Conservation (phyloP, 2,113 vertebrate species). For the Oncorhynchus kisutch region DNA sequence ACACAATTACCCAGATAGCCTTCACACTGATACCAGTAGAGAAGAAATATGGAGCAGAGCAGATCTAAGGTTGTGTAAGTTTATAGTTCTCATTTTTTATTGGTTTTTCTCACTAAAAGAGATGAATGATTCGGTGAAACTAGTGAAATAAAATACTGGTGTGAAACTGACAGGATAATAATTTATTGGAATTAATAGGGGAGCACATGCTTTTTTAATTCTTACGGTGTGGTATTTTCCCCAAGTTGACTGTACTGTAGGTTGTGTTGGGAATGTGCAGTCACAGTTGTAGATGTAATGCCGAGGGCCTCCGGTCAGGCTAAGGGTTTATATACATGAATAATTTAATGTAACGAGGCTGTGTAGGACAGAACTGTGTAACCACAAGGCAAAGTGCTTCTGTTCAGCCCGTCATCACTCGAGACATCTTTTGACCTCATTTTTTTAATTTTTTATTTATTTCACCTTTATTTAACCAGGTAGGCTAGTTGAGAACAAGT, state of each 20-base stretch:
- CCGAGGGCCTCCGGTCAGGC: conserved; percentile 31
- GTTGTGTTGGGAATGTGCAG: conserved; percentile 7
- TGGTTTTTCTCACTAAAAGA: conserved; percentile 28
- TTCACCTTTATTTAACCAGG: too few relatives aligned
- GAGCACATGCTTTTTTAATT: conserved; percentile 33
- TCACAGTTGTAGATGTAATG: conserved; percentile 18
- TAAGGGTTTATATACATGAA: conserved; percentile 45
- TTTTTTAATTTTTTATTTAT: too few relatives aligned
- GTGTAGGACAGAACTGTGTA: conserved; percentile 32
- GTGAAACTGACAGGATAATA: conserved; percentile 48
- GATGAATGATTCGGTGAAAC: conserved; percentile 49
- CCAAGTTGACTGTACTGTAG: conserved; percentile 29
- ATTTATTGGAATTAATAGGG: conserved; percentile 46
- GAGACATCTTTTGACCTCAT: too few relatives aligned
- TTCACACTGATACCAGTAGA: background rate
- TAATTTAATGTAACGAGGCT: conserved; percentile 42
- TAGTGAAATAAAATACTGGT: conserved; percentile 54
- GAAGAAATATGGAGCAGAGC: conserved; percentile 5
- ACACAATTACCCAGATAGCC: conserved; percentile 44
- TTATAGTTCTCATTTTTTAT: conserved; percentile 49
- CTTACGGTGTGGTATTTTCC: conserved; percentile 30
- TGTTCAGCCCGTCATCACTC: background rate
- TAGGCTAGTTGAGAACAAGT: too few relatives aligned
- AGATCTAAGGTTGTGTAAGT: conserved; percentile 11
- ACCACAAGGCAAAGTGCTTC: conserved; percentile 9